A percentile compares a stretch with the other conserved stretches of the same genome.
These are phyloP conservation scores for Ispidina lecontei DNA, from an alignment of 2,797 vertebrate genomes.

Conservation along the genomic window DNA sequence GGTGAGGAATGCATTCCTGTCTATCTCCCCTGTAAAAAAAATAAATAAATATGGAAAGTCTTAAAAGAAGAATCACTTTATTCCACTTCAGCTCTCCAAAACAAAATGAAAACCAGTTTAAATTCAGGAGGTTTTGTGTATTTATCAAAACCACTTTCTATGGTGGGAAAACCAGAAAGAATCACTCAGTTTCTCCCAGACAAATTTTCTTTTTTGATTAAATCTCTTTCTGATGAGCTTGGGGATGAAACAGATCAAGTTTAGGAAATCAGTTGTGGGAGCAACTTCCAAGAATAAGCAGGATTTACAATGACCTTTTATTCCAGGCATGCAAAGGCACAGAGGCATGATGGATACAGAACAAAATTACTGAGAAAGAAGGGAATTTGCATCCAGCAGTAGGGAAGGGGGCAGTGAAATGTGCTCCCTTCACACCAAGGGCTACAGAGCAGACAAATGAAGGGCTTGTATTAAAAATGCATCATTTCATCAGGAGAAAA, in stretches of 20 bases:
- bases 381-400: constrained; percentile 32
- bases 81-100: not conserved
- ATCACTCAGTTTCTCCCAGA: not conserved
- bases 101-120: not conserved
- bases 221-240: not conserved
- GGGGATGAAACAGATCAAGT: not conserved
- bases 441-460: constrained; percentile 41
- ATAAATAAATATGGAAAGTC: not conserved
- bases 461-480: constrained; percentile 71
- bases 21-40: not conserved
- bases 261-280: constrained; percentile 16
- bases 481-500: constrained; percentile 76
- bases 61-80: not conserved
- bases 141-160: not conserved
- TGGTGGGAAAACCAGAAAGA: not conserved
- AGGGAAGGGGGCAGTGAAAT: too few species aligned
- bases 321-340: constrained; percentile 34
- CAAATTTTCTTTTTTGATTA: constrained; percentile 22
- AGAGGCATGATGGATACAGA: not conserved
- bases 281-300: constrained; percentile 34
- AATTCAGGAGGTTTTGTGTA: not conserved
- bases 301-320: constrained; percentile 42
- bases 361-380: constrained; percentile 4
- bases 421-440: too few species aligned
- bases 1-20: not conserved